Conservation (phyloP, 1,140 invertebrate species). For the Drosophila navojoa region DNA sequence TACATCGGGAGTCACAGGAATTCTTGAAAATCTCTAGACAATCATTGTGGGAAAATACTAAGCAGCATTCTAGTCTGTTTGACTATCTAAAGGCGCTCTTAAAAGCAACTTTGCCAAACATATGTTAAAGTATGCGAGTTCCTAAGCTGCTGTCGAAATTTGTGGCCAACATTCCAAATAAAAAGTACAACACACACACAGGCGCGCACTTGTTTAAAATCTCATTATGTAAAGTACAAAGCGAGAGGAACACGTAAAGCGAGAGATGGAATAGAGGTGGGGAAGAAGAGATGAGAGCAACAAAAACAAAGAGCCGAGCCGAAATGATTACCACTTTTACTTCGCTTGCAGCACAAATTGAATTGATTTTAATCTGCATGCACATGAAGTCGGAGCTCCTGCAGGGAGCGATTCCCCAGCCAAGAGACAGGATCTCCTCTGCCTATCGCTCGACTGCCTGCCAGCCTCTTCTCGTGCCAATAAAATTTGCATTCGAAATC, state of each 20-base stretch:
- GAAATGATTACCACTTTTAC: slow-evolving; percentile 76
- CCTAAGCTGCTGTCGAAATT: slow-evolving; percentile 39
- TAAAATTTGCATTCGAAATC: slow-evolving; percentile 80
- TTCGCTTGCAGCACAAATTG: slow-evolving; percentile 76
- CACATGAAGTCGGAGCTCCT: slow-evolving; percentile 23
- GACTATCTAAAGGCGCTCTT: slow-evolving; percentile 1
- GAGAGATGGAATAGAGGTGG: not conserved
- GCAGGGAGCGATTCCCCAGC: slow-evolving; percentile 22
- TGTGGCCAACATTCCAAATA: slow-evolving; percentile 32
- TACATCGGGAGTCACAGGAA: not conserved
- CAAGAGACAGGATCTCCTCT: not conserved
- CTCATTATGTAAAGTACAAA: slow-evolving; percentile 77
- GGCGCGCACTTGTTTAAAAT: slow-evolving; percentile 67
- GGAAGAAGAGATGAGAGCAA: not conserved
- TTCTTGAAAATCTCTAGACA: not conserved
- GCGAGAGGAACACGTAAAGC: not conserved
- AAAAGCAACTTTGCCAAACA: slow-evolving; percentile 14
- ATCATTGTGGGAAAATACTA: not conserved
- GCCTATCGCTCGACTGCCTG: slow-evolving; percentile 9
- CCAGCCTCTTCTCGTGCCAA: slow-evolving; percentile 51
- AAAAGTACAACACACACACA: slow-evolving; percentile 24
- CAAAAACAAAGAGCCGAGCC: slow-evolving; percentile 63
- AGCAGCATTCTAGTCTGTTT: too few species aligned
- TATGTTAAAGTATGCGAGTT: slow-evolving; percentile 34
- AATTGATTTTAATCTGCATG: slow-evolving; percentile 79